These are phyloP conservation scores for Nannoperca australis DNA, from an alignment of 2,797 vertebrate genomes.

Conservation along the genomic window DNA sequence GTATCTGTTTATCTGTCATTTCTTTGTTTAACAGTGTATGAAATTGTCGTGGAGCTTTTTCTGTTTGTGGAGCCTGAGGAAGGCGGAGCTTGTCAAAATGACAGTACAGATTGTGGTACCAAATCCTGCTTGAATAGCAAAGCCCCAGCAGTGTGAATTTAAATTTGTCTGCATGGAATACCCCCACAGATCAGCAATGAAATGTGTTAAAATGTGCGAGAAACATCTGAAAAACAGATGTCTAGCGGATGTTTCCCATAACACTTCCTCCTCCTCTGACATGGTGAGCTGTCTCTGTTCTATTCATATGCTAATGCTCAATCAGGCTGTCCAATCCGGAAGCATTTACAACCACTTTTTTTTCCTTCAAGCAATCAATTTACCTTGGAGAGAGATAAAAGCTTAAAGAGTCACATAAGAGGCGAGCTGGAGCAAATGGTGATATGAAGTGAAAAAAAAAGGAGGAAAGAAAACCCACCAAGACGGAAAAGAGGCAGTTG, in stretches of 20 bases:
- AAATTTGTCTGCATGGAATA: slow-evolving; percentile 70
- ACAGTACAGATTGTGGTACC: slow-evolving; percentile 58
- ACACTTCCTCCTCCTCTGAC: slow-evolving; percentile 79
- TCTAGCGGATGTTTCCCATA: slow-evolving; percentile 78
- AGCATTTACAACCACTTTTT: slow-evolving; percentile 66
- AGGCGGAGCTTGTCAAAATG: slow-evolving; percentile 70
- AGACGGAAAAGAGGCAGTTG: slow-evolving; percentile 74
- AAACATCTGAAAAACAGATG: slow-evolving; percentile 82
- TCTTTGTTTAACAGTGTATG: slow-evolving; percentile 71
- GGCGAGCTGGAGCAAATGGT: slow-evolving; percentile 77
- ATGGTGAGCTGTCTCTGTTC: slow-evolving; percentile 72
- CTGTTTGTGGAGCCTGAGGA: slow-evolving; percentile 30
- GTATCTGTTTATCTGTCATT: slow-evolving; percentile 38
- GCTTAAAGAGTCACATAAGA: slow-evolving; percentile 83
- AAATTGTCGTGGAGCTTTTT: slow-evolving; percentile 52
- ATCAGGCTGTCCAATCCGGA: slow-evolving; percentile 78
- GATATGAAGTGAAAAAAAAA: slow-evolving; percentile 75
- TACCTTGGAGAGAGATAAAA: slow-evolving; percentile 84
- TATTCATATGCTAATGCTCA: slow-evolving; percentile 82
- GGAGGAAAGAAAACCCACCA: slow-evolving; percentile 50
- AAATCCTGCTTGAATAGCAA: slow-evolving; percentile 64
- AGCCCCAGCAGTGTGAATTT: slow-evolving; percentile 68
- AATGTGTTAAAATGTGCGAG: slow-evolving; percentile 76
- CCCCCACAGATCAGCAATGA: slow-evolving; percentile 65
- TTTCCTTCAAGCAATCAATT: slow-evolving; percentile 80